phyloP scores from a whole-genome alignment of 2,888 invertebrate genomes.

The Dorcus parallelipipedus region DNA sequence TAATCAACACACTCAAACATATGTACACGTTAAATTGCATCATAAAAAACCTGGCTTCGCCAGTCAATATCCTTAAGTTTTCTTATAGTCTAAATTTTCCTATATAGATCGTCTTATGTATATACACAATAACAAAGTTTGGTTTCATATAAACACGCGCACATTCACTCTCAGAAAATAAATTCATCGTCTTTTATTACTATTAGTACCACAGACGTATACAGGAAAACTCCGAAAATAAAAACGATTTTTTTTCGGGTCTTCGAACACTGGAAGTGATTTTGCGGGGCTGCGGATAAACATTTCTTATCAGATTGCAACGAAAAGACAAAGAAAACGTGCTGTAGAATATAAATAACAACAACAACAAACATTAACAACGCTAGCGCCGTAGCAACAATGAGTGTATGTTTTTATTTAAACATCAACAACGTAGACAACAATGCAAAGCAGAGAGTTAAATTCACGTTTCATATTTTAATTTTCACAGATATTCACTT shows the following conservation, averaged over 20 bases:
- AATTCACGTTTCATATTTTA: not conserved
- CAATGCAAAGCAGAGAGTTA: constrained; percentile 44
- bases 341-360: too few species aligned
- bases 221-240: not conserved
- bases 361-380: constrained; percentile 42
- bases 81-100: constrained; percentile 28
- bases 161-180: constrained; percentile 18
- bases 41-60: constrained; percentile 41
- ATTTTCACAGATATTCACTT: not conserved
- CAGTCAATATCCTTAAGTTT: constrained; percentile 35
- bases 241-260: not conserved
- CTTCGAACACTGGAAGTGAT: too few species aligned
- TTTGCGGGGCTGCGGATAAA: not conserved
- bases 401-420: constrained; percentile 36
- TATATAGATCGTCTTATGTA: constrained; percentile 33
- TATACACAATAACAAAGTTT: constrained; percentile 39
- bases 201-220: not conserved
- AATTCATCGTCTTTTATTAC: not conserved
- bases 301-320: not conserved
- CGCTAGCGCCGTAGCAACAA: constrained; percentile 47
- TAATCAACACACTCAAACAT: constrained; percentile 27
- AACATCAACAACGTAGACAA: constrained; percentile 47
- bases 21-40: constrained; percentile 33
- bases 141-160: constrained; percentile 26
- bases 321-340: too few species aligned